phyloP scores from a whole-genome alignment of 2,113 vertebrate genomes.

The Corvus hawaiiensis region DNA sequence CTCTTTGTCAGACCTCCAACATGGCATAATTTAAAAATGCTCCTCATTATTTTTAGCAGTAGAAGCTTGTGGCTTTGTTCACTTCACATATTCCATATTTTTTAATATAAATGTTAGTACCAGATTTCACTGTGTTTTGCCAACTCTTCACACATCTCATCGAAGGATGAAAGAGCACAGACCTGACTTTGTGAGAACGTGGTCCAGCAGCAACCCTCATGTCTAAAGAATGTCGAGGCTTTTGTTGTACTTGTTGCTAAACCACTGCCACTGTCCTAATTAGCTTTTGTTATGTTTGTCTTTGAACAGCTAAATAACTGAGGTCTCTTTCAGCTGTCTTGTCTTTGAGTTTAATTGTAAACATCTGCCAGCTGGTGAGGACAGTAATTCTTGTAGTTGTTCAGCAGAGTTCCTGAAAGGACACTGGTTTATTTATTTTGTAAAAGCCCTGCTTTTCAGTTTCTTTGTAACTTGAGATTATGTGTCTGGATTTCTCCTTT shows the following conservation, averaged over 20 bases:
- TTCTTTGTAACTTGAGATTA: not conserved
- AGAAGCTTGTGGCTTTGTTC: not conserved
- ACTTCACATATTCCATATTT: not conserved
- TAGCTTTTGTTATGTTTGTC: not conserved
- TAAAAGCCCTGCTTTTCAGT: not conserved
- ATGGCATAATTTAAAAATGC: not conserved
- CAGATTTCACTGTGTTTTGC: not conserved
- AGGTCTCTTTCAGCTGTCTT: not conserved
- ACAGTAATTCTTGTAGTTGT: not conserved
- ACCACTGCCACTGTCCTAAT: not conserved
- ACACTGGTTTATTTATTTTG: not conserved
- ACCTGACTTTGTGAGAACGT: not conserved
- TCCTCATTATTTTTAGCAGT: not conserved
- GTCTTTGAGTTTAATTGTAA: not conserved
- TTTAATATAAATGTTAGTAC: not conserved
- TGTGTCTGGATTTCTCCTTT: not conserved
- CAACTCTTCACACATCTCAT: not conserved
- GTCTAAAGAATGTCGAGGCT: not conserved
- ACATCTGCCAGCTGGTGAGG: not conserved
- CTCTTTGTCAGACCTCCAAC: not conserved
- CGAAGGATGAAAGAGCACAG: not conserved
- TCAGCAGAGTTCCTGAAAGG: not conserved
- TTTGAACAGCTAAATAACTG: constrained; percentile 2
- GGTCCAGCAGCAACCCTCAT: not conserved
- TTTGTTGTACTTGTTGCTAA: not conserved